Percentiles rank a stretch among this genome's conserved stretches.
Evolutionary conservation across 2,113 vertebrate species (phyloP).

Genomic region (Eretmochelys imbricata): DNA sequence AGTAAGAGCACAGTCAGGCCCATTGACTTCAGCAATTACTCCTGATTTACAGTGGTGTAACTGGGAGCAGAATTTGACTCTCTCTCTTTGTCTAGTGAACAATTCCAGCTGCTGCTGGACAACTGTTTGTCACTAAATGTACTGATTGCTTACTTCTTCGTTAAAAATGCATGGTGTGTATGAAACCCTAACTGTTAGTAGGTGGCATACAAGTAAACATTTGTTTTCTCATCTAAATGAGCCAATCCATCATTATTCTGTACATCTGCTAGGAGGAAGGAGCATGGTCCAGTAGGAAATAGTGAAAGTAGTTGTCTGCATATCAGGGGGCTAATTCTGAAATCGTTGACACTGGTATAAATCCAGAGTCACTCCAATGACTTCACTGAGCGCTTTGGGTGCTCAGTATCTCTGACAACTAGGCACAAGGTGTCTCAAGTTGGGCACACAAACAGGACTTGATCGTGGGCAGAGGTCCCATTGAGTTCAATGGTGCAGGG

Average conservation of each 20-base stretch:
- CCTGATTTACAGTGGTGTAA: neutral
- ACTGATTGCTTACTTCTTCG: neutral
- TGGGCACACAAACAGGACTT: neutral
- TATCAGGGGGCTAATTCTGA: neutral
- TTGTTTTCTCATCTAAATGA: slow-evolving; percentile 7
- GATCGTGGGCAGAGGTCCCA: fast-evolving
- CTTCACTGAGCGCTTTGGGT: fast-evolving
- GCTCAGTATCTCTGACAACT: neutral
- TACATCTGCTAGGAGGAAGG: neutral
- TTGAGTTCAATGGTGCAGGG: neutral
- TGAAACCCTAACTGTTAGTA: neutral
- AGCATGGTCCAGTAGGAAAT: neutral
- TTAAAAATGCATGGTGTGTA: neutral
- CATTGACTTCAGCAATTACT: neutral
- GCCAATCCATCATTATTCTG: slow-evolving; percentile 5
- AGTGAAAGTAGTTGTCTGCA: neutral
- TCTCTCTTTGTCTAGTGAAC: neutral
- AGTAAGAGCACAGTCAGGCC: neutral
- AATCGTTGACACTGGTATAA: neutral
- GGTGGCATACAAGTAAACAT: neutral
- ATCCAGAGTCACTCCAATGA: neutral
- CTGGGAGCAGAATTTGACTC: slow-evolving; percentile 7
- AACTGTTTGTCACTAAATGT: neutral
- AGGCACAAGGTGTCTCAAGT: neutral
- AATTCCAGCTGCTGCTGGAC: slow-evolving; percentile 1